Conservation (phyloP, 2,113 vertebrate genomes). For the Aplodontia rufa region DNA sequence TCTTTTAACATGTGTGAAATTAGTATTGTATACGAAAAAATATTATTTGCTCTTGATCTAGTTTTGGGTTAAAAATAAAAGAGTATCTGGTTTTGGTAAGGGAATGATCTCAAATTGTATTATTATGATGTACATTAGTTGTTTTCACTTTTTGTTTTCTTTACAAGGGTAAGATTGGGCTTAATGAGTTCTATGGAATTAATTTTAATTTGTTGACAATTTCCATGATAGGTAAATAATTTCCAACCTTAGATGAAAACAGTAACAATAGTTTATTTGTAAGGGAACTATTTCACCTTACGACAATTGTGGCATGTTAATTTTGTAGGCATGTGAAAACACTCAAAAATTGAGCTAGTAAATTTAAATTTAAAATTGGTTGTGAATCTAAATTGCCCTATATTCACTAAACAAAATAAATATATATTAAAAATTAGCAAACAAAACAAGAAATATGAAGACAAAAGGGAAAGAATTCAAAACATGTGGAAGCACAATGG, state of each 20-base stretch:
- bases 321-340: slow-evolving; percentile 78
- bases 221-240: slow-evolving; percentile 84
- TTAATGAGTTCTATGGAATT: slow-evolving; percentile 87
- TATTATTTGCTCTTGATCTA: slow-evolving; percentile 73
- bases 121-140: slow-evolving; percentile 88
- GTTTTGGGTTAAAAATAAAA: slow-evolving; percentile 80
- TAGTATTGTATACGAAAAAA: slow-evolving; percentile 77
- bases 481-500: no score
- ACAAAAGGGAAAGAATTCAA: background rate
- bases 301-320: slow-evolving; percentile 79
- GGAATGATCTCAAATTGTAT: slow-evolving; percentile 82
- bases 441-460: background rate
- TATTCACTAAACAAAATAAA: background rate
- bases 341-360: slow-evolving; percentile 84
- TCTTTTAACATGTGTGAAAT: slow-evolving; percentile 76
- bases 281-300: slow-evolving; percentile 74
- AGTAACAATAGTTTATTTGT: slow-evolving; percentile 81
- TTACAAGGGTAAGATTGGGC: slow-evolving; percentile 81
- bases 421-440: background rate
- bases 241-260: slow-evolving; percentile 79
- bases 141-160: slow-evolving; percentile 82
- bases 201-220: slow-evolving; percentile 86
- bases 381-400: background rate
- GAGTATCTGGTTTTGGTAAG: slow-evolving; percentile 73
- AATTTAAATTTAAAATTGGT: slow-evolving; percentile 84